These are phyloP conservation scores for Acrocyrtus sp. DNA, from an alignment of 2,888 invertebrate genomes.

Conservation along the genomic window DNA sequence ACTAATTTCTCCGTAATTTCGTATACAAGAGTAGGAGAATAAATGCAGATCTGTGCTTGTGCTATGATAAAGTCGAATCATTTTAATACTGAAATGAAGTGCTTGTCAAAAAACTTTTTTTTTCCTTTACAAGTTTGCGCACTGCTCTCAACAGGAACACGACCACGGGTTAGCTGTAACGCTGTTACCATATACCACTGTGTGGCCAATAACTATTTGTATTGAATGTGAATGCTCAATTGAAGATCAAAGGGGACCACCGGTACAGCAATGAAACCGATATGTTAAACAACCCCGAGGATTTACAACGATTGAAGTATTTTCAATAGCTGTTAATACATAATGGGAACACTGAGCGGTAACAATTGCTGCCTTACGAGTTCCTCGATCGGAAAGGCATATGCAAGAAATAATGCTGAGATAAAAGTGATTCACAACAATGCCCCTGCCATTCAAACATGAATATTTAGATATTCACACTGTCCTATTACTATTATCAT, in stretches of 20 bases:
- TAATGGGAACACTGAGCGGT: slow-evolving; percentile 49
- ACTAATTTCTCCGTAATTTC: no score
- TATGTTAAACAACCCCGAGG: slow-evolving; percentile 55
- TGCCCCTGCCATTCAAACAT: slow-evolving; percentile 7
- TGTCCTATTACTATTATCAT: slow-evolving; percentile 24
- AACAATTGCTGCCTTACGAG: slow-evolving; percentile 43
- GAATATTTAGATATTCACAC: neutral
- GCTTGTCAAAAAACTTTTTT: no score
- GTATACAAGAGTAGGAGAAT: no score
- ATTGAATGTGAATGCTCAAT: slow-evolving; percentile 54
- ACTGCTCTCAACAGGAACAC: no score
- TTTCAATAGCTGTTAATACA: slow-evolving; percentile 53
- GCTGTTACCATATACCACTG: no score
- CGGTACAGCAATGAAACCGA: slow-evolving; percentile 55
- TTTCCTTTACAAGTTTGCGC: no score
- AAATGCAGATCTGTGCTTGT: no score
- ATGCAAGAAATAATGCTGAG: slow-evolving; percentile 37
- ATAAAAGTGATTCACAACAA: slow-evolving; percentile 19
- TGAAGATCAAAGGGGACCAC: slow-evolving; percentile 56
- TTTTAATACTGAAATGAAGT: no score
- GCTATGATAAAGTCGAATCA: no score
- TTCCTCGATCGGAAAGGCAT: slow-evolving; percentile 28
- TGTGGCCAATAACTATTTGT: slow-evolving; percentile 55
- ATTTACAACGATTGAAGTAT: slow-evolving; percentile 46
- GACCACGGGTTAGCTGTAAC: no score